Base-by-base conservation (phyloP, 2,888 invertebrate genomes). In the Fragum sueziense region DNA sequence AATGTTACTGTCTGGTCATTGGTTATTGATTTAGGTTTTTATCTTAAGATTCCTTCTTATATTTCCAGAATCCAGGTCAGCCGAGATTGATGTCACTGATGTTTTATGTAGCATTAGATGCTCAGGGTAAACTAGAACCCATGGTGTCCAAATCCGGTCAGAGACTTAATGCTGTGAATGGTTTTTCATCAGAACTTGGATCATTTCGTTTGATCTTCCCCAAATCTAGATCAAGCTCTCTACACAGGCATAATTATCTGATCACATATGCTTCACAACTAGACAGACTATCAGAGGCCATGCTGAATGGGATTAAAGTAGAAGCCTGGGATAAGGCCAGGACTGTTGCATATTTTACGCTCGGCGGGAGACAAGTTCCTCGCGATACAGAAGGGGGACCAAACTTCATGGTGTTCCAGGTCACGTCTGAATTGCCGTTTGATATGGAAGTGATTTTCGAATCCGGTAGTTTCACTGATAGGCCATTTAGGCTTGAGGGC, bases 391-490 rank as follows among this genome's bases (percentile, higher is more conserved):
- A 86, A 14, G 89, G 88, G n/a, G 87, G 87, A 59, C 91, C 93
- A 20, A 94, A 94, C 86, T 91, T 93, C 61, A 87, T 94, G 71
- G 92, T 94, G 1, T 91, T 90, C 73, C 92, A 93, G 74, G 88
- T 92, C 33, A 93, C 93, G 29, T 87, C 89, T 11, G 85, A 85
- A 87, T 94, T 97, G 0, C 97, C 98, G 0, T 97, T 97, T 87
- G 95, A 96, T 0, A 92, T 98, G 79, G 98, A 98, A 90, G 90
- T 98, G 0, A 95, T 96, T 0, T 98, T 96, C 91, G 96, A 97
- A 83, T 96, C 97, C 0, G 90, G 84, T 1, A 92, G 92, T 74
- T 82, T 88, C 76, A 37, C 54, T 54, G 72, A 96, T 95, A 11
- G 96, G 95, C 88, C 87, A 94, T 76, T 94, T 34, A 76, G 84